These are phyloP conservation scores for Podarcis lilfordi DNA, from an alignment of 2,797 vertebrate genomes.

Conservation along the genomic window DNA sequence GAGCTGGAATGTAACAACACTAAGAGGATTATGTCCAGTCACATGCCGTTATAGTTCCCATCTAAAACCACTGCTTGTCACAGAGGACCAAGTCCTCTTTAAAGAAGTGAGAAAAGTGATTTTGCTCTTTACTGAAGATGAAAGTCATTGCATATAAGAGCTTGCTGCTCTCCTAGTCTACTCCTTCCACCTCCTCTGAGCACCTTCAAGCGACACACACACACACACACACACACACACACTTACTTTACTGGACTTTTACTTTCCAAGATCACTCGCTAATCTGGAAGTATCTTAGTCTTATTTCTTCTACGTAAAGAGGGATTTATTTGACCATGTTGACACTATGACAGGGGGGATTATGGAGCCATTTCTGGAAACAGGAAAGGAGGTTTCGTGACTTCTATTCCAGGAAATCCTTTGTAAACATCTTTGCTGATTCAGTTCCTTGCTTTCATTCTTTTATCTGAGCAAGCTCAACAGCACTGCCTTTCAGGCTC, in stretches of 20 bases:
- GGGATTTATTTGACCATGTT: background rate
- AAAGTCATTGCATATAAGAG: background rate
- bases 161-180: background rate
- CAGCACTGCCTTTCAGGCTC: background rate
- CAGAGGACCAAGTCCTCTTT: constrained; percentile 15
- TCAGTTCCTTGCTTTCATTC: background rate
- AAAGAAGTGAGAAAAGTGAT: background rate
- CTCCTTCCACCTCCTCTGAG: background rate
- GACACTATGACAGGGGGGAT: background rate
- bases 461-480: background rate
- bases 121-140: constrained; percentile 44
- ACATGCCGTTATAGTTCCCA: constrained; percentile 29
- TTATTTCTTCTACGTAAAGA: background rate
- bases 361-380: background rate
- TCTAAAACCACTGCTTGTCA: background rate
- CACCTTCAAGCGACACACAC: no score
- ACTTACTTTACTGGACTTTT: background rate
- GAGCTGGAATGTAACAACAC: constrained; percentile 25
- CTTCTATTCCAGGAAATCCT: background rate
- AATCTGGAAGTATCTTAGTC: background rate
- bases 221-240: no score
- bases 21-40: constrained; percentile 41
- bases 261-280: background rate
- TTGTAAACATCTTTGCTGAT: background rate
- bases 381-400: background rate